phyloP scores from a whole-genome alignment of 2,797 vertebrate species.

The Protosalanx chinensis region DNA sequence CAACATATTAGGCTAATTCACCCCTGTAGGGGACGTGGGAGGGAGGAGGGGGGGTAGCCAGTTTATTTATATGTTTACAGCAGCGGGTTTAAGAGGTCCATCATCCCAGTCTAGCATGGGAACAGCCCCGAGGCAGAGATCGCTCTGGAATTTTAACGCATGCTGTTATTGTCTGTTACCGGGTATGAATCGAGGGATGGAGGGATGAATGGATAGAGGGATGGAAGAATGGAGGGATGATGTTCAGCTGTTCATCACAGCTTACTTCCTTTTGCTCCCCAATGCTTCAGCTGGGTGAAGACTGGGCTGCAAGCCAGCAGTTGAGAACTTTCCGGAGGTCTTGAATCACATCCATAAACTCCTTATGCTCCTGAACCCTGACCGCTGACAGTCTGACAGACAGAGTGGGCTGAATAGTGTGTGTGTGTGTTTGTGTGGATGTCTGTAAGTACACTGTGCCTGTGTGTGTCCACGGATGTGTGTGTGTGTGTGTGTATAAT shows the following conservation, averaged over 20 bases:
- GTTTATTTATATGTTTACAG: slow-evolving; percentile 62
- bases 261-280: slow-evolving; percentile 36
- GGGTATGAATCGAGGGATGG: not conserved
- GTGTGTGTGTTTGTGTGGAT: slow-evolving; percentile 25
- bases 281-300: not conserved
- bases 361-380: not conserved
- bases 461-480: not conserved
- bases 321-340: slow-evolving; percentile 1
- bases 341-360: slow-evolving; percentile 8
- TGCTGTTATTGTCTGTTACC: slow-evolving; percentile 1
- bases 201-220: not conserved
- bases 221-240: slow-evolving; percentile 7
- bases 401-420: not conserved
- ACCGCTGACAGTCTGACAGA: not conserved
- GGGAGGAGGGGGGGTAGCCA: slow-evolving; percentile 10
- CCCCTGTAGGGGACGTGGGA: slow-evolving; percentile 50
- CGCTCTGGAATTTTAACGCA: slow-evolving; percentile 42
- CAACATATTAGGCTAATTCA: slow-evolving; percentile 47
- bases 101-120: slow-evolving; percentile 39
- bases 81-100: slow-evolving; percentile 49
- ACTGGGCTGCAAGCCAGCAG: not conserved
- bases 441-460: slow-evolving; percentile 17
- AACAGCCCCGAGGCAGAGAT: slow-evolving; percentile 46
- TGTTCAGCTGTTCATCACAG: slow-evolving; percentile 41
- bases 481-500: slow-evolving; percentile 45